Conservation (phyloP, 2,888 invertebrate genomes). For the Pseudeuparius sepicola region DNA sequence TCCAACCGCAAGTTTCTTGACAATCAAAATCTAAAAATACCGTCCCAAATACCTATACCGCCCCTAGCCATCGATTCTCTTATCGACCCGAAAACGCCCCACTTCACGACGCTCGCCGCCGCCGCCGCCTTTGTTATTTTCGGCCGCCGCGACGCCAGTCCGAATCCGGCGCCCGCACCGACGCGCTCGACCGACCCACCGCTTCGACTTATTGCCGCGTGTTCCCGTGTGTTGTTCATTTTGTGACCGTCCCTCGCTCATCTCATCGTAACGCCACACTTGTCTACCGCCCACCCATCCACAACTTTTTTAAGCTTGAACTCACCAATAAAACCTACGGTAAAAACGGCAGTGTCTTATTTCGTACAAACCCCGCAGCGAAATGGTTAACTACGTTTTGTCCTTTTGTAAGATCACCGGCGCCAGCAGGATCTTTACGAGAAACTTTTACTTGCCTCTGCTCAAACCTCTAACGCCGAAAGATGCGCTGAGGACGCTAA, state of each 20-base stretch:
- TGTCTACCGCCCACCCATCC: neutral
- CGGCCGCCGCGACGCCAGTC: neutral
- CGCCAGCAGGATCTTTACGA: conserved; percentile 67
- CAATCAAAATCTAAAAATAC: too few species aligned
- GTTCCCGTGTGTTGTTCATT: neutral
- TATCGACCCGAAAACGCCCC: too few species aligned
- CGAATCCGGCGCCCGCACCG: neutral
- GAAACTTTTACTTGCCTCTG: conserved; percentile 75
- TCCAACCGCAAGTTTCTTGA: too few species aligned
- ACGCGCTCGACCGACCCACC: neutral
- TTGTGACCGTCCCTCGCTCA: neutral
- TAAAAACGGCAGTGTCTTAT: too few species aligned
- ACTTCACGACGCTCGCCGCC: too few species aligned
- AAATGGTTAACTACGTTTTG: conserved; percentile 38
- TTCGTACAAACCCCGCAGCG: too few species aligned
- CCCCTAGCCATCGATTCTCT: too few species aligned
- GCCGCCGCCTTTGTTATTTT: too few species aligned
- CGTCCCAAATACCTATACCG: too few species aligned
- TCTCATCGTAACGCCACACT: neutral
- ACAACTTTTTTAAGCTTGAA: too few species aligned
- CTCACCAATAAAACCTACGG: too few species aligned
- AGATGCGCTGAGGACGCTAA: conserved; percentile 69
- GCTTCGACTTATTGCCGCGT: neutral
- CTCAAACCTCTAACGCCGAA: conserved; percentile 73
- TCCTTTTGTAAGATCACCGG: conserved; percentile 74